Evolutionary conservation across 2,888 invertebrate species (phyloP).

Genomic region (Polylopha cassiicola): DNA sequence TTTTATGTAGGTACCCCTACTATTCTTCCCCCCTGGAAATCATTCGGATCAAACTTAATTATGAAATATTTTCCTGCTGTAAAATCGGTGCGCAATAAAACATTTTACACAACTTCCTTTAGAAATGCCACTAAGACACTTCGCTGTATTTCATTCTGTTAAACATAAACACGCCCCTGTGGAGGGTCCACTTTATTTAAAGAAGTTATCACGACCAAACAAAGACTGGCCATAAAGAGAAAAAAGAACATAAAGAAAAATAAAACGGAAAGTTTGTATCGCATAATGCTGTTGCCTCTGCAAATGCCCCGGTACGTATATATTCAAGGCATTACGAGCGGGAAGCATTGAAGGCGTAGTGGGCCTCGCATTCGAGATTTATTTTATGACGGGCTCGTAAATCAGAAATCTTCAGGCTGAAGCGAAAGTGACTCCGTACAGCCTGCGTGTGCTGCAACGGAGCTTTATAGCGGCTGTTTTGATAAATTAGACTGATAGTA

Average conservation of each 20-base stretch:
- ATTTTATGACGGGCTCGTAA: slow-evolving; percentile 35
- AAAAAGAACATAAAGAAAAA: slow-evolving; percentile 30
- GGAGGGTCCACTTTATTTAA: slow-evolving; percentile 10
- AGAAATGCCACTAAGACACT: no score
- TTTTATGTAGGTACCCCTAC: no score
- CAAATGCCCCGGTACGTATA: slow-evolving; percentile 28
- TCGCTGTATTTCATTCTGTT: background rate
- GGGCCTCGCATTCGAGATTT: slow-evolving; percentile 33
- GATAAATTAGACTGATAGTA: no score
- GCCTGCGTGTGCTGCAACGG: slow-evolving; percentile 13
- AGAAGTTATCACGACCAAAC: slow-evolving; percentile 21
- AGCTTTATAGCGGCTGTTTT: slow-evolving; percentile 9
- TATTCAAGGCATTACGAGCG: slow-evolving; percentile 27
- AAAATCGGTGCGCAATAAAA: no score
- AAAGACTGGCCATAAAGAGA: slow-evolving; percentile 13
- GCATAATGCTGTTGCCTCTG: slow-evolving; percentile 31
- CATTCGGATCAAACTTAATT: no score
- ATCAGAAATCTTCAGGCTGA: slow-evolving; percentile 30
- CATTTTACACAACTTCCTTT: no score
- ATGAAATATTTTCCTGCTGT: no score
- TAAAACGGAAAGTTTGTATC: slow-evolving; percentile 32
- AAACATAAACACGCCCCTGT: slow-evolving; percentile 1
- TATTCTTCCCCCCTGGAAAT: no score
- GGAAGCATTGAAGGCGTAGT: slow-evolving; percentile 26
- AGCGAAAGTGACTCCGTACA: slow-evolving; percentile 18